Evolutionary conservation across 2,888 invertebrate species (phyloP), one percentile per base, ranked within the genome.

Genomic region (Phasia obesa): DNA sequence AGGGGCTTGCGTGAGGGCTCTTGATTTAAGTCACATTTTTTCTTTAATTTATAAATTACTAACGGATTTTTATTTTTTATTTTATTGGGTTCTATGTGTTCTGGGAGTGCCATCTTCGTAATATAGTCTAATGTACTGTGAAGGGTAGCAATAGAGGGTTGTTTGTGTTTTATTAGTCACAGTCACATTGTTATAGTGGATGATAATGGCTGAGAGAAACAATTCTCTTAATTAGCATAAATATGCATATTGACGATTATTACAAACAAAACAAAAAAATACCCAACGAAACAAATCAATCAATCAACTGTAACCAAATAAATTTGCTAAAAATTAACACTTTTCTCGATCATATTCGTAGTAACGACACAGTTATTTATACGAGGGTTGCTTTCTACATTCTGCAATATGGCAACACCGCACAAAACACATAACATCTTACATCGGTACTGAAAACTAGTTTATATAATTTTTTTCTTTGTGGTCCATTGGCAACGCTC

Each of bases 1-100:
- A n/a, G n/a, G n/a, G n/a, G n/a, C n/a, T n/a, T n/a, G n/a, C n/a
- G n/a, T n/a, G n/a, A n/a, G n/a, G n/a, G 67, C 23, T 73, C 62
- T 55, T 55, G 60, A 83, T 62, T 71, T 55, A 75, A 75, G 83
- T 79, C 83, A 79, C 79, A 83, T 83, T 76, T 55, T 70, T 67
- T 51, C 51, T 74, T 64, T 57, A 71, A 70, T 53, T 74, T 70
- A 31, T n/a, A 67, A 27, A 23, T 60, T 19, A 11, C 17, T 59
- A 67, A 62, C 44, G 31, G 23, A 55, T 35, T 25, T 55, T 55
- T 57, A 25, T 23, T 23, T 21, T 69, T 35, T 11, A 11, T 65
- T 19, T 21, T 60, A 65, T 79, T 79, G 42, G 27, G 42, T 65
- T 73, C 4, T 51, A 15, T 42, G 15, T 59, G n/a, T 27, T 59